Conservation (phyloP, 64 coral and sea anemone genomes). For the Dendrophyllia cribrosa region DNA sequence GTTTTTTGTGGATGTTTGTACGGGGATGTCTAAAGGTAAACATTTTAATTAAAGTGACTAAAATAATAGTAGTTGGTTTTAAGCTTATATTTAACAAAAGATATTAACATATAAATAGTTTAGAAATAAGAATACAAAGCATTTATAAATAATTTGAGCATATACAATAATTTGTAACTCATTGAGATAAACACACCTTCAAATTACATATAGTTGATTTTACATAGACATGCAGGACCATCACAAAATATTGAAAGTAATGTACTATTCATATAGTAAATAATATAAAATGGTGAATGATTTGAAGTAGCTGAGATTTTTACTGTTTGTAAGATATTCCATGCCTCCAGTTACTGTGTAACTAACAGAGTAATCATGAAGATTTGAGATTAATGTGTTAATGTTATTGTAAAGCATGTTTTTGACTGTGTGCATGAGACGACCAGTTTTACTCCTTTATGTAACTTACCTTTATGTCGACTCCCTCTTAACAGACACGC, state of each 20-base stretch:
- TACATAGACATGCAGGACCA: background rate
- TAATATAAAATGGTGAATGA: conserved; percentile 18
- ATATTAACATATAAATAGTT: background rate
- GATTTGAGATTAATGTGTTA: conserved; percentile 3
- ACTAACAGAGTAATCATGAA: conserved; percentile 87
- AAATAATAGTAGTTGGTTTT: background rate
- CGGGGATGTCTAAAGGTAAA: background rate
- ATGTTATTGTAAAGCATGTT: conserved; percentile 28
- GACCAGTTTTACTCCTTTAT: background rate
- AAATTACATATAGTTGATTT: conserved; percentile 21
- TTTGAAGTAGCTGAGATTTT: conserved; percentile 24
- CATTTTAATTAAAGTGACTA: background rate
- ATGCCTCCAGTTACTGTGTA: conserved; percentile 89
- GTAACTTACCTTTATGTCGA: background rate
- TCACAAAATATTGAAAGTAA: background rate
- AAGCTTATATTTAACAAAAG: background rate
- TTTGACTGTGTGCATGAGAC: conserved; percentile 18
- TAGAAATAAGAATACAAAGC: background rate
- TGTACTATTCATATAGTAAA: background rate
- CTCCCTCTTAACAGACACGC: no score
- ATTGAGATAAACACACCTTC: background rate
- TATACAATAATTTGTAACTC: background rate
- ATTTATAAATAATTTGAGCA: conserved; percentile 1
- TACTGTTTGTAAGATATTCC: conserved; percentile 45
- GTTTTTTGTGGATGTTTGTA: background rate